phyloP scores from a whole-genome alignment of 2,113 vertebrate genomes.

The Clarias macrocephalus region DNA sequence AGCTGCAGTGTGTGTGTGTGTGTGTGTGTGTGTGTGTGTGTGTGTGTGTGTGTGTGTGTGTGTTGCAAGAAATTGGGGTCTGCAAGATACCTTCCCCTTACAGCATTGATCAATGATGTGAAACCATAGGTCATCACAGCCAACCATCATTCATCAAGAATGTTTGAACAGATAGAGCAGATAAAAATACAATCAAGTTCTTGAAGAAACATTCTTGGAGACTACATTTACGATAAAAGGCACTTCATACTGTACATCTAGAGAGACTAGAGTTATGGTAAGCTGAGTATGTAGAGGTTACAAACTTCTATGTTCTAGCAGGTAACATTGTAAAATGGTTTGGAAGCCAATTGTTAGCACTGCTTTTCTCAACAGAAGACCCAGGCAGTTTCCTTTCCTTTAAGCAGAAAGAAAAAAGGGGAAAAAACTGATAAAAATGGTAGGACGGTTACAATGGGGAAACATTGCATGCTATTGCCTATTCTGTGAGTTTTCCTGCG shows the following conservation, averaged over 20 bases:
- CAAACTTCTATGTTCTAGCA: background rate
- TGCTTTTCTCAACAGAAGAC: slow-evolving; percentile 54
- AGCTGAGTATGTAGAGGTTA: background rate
- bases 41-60: too few relatives aligned
- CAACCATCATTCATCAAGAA: too few relatives aligned
- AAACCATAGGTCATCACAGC: too few relatives aligned
- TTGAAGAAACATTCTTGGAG: background rate
- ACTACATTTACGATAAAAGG: background rate
- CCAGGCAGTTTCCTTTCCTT: slow-evolving; percentile 55
- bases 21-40: too few relatives aligned
- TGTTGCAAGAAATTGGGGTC: too few relatives aligned
- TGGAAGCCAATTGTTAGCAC: slow-evolving; percentile 56
- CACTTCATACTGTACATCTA: background rate
- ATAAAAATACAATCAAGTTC: background rate
- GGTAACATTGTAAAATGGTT: background rate
- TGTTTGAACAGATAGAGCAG: too few relatives aligned
- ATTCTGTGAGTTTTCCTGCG: slow-evolving; percentile 69
- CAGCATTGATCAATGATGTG: too few relatives aligned
- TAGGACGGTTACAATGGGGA: slow-evolving; percentile 56
- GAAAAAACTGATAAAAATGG: slow-evolving; percentile 54
- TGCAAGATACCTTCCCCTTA: too few relatives aligned
- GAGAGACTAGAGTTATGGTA: background rate
- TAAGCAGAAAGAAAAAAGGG: slow-evolving; percentile 63
- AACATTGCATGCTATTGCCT: slow-evolving; percentile 67
- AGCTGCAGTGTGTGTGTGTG: too few relatives aligned